phyloP scores from a whole-genome alignment of 2,888 invertebrate genomes.

The Salticus scenicus region DNA sequence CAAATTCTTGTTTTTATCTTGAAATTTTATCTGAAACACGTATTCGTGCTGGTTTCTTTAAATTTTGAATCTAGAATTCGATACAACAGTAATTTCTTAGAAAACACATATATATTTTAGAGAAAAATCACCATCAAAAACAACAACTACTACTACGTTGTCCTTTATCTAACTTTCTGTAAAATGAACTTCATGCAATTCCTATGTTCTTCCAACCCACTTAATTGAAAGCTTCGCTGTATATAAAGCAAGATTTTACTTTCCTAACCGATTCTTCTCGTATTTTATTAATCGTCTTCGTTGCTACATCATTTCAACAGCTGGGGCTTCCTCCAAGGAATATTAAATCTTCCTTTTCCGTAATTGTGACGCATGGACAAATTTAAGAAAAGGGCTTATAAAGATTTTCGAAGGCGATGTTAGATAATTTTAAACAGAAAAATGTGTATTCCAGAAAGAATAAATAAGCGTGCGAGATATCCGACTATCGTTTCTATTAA shows the following conservation, averaged over 20 bases:
- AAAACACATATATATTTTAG: background rate
- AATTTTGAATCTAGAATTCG: background rate
- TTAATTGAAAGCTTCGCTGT: constrained; percentile 52
- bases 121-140: background rate
- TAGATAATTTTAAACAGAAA: background rate
- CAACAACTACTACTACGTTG: background rate
- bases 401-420: background rate
- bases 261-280: background rate
- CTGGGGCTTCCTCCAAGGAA: constrained; percentile 39
- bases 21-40: background rate
- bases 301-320: constrained; percentile 36
- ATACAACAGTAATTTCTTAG: background rate
- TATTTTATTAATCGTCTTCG: constrained; percentile 56
- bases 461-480: no score
- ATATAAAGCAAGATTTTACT: constrained; percentile 50
- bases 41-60: background rate
- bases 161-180: background rate
- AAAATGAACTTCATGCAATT: constrained; percentile 37
- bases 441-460: no score
- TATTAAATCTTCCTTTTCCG: constrained; percentile 32
- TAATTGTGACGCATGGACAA: constrained; percentile 10
- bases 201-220: constrained; percentile 34
- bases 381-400: background rate
- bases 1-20: no score
- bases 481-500: no score